Evolutionary conservation across 2,888 invertebrate species (phyloP), one percentile per base, ranked within the genome.

Genomic region (Macrophya annulata): DNA sequence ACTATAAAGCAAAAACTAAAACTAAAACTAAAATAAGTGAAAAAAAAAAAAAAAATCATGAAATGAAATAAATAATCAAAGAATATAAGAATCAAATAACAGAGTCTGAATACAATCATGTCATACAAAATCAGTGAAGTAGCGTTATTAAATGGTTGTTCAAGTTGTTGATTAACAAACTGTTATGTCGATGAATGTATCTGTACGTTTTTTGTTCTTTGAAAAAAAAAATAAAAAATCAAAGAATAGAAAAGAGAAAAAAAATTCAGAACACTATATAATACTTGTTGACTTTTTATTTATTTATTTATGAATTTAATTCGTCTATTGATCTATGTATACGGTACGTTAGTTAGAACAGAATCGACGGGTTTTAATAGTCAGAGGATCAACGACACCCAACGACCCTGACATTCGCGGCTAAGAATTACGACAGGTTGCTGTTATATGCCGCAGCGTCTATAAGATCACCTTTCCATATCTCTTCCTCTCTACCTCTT

Each of bases 351-450:
- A 6, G 68, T 25, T 37, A 5, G 45, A 21, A 25, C 40, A 74
- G 43, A 71, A 40, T 40, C 40, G 59, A 43, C 31, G 21, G 25
- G 76, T 55, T 81, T 62, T 81, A 59, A 81, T 81, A 81, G 59
- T 81, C 81, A 43, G 43, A 43, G 68, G 81, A 81, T 81, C 83
- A 83, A 83, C 83, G 83, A 83, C 83, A 83, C 68, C 83, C 17
- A 17, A 83, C 83, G 83, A 83, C 83, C 83, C 83, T 83, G 83
- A 83, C 83, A 83, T 83, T 83, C 71, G 83, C 68, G 21, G 40
- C 9, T 51, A 62, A 81, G 81, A 81, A 62, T 81, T 81, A 43
- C 81, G 59, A 81, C 81, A 81, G 59, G 81, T 81, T 62, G 77
- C 48, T 59, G 71, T 8, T 51, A n/a, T 79, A 55, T 40, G 37